phyloP scores from a whole-genome alignment of 2,888 invertebrate species.

The Epiblema foenella region DNA sequence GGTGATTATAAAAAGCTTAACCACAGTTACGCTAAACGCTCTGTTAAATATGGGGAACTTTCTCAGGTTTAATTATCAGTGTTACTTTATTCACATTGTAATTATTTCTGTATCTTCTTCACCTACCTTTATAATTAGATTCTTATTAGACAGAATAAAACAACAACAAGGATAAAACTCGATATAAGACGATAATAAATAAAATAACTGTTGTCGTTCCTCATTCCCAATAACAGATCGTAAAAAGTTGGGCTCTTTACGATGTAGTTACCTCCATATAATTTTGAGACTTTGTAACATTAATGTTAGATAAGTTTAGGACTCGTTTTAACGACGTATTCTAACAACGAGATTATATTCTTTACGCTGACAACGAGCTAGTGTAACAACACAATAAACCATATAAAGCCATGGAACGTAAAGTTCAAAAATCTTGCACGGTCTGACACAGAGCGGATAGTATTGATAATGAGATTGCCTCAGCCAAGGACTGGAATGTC shows the following conservation, averaged over 20 bases:
- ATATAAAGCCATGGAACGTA: neutral
- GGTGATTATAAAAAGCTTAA: constrained; percentile 48
- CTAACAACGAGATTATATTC: neutral
- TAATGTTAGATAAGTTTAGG: neutral
- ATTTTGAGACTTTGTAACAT: constrained; percentile 22
- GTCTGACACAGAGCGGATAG: constrained; percentile 39
- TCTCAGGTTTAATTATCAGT: constrained; percentile 46
- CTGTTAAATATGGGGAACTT: constrained; percentile 50
- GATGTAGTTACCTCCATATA: neutral
- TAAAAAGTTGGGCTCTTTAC: constrained; percentile 16
- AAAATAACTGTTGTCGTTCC: neutral
- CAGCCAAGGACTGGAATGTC: constrained; percentile 35
- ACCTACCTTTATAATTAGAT: constrained; percentile 14
- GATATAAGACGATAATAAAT: neutral
- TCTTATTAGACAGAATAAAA: constrained; percentile 1
- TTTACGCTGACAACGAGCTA: neutral
- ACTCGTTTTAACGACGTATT: constrained; percentile 12
- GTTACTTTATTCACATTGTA: constrained; percentile 17
- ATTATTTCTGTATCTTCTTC: neutral
- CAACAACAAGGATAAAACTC: neutral
- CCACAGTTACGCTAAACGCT: constrained; percentile 53
- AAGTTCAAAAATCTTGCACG: constrained; percentile 35
- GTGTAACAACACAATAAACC: neutral
- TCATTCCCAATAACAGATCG: constrained; percentile 4
- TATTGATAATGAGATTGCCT: constrained; percentile 43